These are phyloP conservation scores for Spheniscus mendiculus DNA, from an alignment of 2,113 vertebrate species.

Conservation along the genomic window DNA sequence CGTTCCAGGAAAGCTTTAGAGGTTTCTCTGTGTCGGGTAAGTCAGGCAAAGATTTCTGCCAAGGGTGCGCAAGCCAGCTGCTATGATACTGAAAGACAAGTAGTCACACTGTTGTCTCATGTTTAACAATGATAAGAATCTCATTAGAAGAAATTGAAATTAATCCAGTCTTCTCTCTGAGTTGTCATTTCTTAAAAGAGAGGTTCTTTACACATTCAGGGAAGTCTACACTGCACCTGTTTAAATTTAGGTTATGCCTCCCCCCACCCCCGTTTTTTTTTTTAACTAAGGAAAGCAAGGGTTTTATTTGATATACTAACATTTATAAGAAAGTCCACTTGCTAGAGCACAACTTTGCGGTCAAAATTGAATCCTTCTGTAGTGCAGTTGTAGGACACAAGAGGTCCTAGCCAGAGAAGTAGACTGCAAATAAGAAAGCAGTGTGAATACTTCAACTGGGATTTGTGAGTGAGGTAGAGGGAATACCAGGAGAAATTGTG, in stretches of 20 bases:
- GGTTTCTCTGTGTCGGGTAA: not conserved
- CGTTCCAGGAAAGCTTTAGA: not conserved
- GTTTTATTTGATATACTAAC: not conserved
- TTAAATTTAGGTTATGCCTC: not conserved
- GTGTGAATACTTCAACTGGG: not conserved
- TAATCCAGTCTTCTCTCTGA: not conserved
- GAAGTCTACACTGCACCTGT: not conserved
- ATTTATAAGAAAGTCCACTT: not conserved
- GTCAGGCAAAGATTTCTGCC: not conserved
- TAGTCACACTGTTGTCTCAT: not conserved
- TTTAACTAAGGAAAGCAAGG: not conserved
- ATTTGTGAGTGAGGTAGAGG: not conserved
- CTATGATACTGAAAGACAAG: not conserved
- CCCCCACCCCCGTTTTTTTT: fast-evolving
- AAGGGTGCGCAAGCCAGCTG: fast-evolving
- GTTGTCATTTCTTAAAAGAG: not conserved
- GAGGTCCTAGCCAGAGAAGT: not conserved
- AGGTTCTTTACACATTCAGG: fast-evolving
- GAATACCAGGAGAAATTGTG: not conserved
- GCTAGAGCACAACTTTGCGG: not conserved
- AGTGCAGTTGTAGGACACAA: not conserved
- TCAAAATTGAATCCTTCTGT: not conserved
- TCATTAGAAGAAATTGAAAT: not conserved
- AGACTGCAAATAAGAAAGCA: not conserved
- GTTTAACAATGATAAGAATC: not conserved